Conservation (phyloP, 2,888 invertebrate genomes). For the Galeruca laticollis region DNA sequence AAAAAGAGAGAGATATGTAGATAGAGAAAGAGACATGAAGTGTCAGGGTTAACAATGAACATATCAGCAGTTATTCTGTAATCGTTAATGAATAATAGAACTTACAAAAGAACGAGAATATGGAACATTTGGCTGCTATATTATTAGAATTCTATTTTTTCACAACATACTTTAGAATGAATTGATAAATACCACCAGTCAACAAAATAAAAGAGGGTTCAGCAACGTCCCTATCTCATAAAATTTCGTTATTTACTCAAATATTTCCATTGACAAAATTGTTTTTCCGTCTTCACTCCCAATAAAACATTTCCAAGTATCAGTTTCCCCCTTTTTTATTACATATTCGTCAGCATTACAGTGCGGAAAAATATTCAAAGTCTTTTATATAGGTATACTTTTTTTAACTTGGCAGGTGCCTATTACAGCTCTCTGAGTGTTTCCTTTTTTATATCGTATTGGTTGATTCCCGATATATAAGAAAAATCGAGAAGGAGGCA, state of each 20-base stretch:
- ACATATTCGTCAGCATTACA: constrained; percentile 18
- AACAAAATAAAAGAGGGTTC: neutral
- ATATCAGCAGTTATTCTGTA: no score
- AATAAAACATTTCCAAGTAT: constrained; percentile 6
- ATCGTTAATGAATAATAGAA: no score
- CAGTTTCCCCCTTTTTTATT: constrained; percentile 10
- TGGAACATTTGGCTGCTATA: no score
- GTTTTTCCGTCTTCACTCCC: constrained; percentile 4
- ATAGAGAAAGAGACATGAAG: no score
- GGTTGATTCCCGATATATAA: constrained; percentile 19
- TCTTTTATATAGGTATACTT: constrained; percentile 3
- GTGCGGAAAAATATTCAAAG: constrained; percentile 20
- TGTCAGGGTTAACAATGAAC: no score
- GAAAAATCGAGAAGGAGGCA: constrained; percentile 13
- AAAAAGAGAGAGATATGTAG: no score
- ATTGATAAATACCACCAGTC: neutral
- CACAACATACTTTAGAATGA: neutral
- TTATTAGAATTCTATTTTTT: neutral
- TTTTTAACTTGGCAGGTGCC: constrained; percentile 25
- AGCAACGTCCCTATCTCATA: neutral
- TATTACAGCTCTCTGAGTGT: constrained; percentile 9
- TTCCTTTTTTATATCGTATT: constrained; percentile 15
- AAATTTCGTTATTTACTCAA: neutral
- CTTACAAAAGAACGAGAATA: no score
- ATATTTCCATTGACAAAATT: constrained; percentile 8